A percentile compares a stretch with the other conserved stretches of the same genome.
These are phyloP conservation scores for Calephelis perditalis DNA, from an alignment of 2,888 invertebrate genomes.

Conservation along the genomic window DNA sequence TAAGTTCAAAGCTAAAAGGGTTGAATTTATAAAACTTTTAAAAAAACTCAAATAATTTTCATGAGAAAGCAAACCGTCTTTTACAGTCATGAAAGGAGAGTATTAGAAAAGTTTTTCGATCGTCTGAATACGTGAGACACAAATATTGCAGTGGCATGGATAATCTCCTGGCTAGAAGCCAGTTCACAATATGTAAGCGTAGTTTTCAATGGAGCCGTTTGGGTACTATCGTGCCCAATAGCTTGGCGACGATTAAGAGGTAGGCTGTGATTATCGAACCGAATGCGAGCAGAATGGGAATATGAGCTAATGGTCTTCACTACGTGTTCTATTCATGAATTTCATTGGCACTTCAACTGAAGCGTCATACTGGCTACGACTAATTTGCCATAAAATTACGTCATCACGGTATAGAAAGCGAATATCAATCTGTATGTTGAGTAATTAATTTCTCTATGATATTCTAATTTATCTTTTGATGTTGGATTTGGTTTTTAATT, in stretches of 20 bases:
- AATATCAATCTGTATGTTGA: too few relatives aligned
- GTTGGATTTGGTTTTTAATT: too few relatives aligned
- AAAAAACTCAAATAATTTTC: constrained; percentile 15
- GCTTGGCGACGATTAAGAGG: constrained; percentile 30
- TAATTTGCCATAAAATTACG: background rate
- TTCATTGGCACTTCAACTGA: constrained; percentile 21
- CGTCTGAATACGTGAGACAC: constrained; percentile 68
- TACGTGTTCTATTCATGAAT: constrained; percentile 20
- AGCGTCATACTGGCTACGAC: constrained; percentile 16
- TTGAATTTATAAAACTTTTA: constrained; percentile 8
- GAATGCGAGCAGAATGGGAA: constrained; percentile 22
- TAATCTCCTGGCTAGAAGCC: constrained; percentile 68
- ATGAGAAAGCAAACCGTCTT: constrained; percentile 41
- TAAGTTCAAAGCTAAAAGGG: too few relatives aligned
- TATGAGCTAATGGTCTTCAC: constrained; percentile 21
- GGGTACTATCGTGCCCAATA: constrained; percentile 27
- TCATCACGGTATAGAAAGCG: too few relatives aligned
- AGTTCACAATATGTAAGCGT: constrained; percentile 56
- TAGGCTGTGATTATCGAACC: constrained; percentile 22
- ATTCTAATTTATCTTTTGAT: too few relatives aligned
- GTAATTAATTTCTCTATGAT: too few relatives aligned
- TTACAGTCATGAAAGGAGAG: constrained; percentile 41
- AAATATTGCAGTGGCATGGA: constrained; percentile 62
- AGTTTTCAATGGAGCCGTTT: constrained; percentile 37
- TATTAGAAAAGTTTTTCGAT: constrained; percentile 77